phyloP scores from a whole-genome alignment of 35 echinoderm and acorn worm genomes.

The Nesometra sesokonis region DNA sequence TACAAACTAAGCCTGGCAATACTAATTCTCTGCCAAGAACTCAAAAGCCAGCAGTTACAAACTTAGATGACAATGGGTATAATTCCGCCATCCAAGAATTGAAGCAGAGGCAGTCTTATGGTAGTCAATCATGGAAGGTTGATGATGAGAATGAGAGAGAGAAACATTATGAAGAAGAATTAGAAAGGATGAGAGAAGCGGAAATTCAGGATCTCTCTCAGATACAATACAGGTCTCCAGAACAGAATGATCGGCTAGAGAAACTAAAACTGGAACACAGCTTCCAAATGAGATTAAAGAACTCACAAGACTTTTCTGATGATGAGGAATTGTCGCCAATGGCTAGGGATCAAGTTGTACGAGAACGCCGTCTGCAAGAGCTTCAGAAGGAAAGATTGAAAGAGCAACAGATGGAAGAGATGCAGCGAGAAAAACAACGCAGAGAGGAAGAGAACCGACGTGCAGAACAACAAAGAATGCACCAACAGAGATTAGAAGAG shows the following conservation, averaged over 20 bases:
- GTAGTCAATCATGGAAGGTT: slow-evolving; percentile 71
- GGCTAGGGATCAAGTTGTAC: slow-evolving; percentile 8
- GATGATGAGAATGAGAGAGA: slow-evolving; percentile 62
- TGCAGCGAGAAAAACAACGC: slow-evolving; percentile 6
- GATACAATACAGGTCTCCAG: slow-evolving; percentile 32
- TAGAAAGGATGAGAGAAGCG: slow-evolving; percentile 34
- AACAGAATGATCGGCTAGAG: slow-evolving; percentile 66
- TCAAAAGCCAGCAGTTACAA: background rate
- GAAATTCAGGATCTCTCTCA: slow-evolving; percentile 57
- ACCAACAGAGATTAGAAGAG: slow-evolving; percentile 44
- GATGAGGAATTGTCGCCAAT: slow-evolving; percentile 26
- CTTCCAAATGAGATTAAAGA: slow-evolving; percentile 72
- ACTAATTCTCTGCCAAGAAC: background rate
- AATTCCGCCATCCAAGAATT: background rate
- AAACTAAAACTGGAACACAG: slow-evolving; percentile 69
- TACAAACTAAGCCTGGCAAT: background rate
- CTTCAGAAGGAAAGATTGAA: slow-evolving; percentile 22
- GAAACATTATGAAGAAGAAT: slow-evolving; percentile 40
- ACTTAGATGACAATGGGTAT: background rate
- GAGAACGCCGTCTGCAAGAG: background rate
- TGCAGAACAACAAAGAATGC: background rate
- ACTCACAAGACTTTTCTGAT: slow-evolving; percentile 46
- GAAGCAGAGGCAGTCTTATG: slow-evolving; percentile 17
- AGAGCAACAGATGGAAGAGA: slow-evolving; percentile 25
- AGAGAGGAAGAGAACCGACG: slow-evolving; percentile 17